phyloP scores from a whole-genome alignment of 1,140 invertebrate species.

The Metopolophium dirhodum region DNA sequence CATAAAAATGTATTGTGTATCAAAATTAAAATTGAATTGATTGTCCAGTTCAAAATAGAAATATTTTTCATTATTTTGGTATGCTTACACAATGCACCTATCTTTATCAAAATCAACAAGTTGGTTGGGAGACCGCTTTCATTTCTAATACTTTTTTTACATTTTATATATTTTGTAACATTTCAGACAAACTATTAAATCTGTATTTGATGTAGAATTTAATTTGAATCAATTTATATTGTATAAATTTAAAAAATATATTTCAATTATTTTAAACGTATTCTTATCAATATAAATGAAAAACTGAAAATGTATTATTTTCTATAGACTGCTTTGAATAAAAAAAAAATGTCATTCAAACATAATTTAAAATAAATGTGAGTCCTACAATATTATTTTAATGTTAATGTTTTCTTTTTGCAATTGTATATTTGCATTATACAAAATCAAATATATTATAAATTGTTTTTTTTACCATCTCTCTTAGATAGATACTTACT shows the following conservation, averaged over 20 bases:
- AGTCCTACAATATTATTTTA: not conserved
- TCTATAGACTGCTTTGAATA: not conserved
- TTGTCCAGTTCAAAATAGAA: no score
- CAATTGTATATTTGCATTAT: not conserved
- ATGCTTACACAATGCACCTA: no score
- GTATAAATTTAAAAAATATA: not conserved
- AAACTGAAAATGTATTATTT: not conserved
- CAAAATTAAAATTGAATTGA: no score
- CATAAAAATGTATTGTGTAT: no score
- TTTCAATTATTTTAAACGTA: not conserved
- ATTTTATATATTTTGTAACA: no score
- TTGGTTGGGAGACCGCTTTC: no score
- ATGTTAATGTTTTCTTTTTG: not conserved
- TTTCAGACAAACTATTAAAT: not conserved
- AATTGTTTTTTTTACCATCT: no score
- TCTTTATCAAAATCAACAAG: no score
- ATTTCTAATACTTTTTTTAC: not conserved
- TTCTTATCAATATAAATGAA: not conserved
- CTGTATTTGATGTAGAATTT: not conserved
- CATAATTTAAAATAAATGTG: not conserved
- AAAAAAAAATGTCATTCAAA: not conserved
- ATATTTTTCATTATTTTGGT: no score
- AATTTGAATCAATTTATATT: not conserved
- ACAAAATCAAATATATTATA: not conserved
- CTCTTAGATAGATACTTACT: no score